phyloP scores from a whole-genome alignment of 1,140 invertebrate genomes.

The Orius laevigatus region DNA sequence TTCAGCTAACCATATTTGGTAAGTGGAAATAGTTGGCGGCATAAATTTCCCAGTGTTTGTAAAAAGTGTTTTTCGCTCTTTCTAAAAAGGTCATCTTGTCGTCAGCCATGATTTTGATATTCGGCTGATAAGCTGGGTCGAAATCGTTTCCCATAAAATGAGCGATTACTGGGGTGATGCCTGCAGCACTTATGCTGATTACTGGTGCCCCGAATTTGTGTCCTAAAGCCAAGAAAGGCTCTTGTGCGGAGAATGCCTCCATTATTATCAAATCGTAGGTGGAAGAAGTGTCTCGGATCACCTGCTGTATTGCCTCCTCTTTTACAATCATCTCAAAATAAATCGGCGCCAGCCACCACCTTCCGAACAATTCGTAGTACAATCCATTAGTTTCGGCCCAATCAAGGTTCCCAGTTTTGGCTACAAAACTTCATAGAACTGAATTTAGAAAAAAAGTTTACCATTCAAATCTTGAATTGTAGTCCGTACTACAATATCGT shows the following conservation, averaged over 20 bases:
- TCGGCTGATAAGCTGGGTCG: conserved; percentile 32
- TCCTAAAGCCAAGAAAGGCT: conserved; percentile 23
- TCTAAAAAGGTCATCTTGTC: conserved; percentile 36
- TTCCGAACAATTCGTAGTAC: too few relatives aligned
- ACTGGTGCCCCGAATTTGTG: conserved; percentile 23
- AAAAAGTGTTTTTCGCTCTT: conserved; percentile 31
- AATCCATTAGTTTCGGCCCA: too few relatives aligned
- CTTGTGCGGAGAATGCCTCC: conserved; percentile 23
- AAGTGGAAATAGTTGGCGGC: background rate
- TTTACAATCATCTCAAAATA: background rate
- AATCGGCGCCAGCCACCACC: too few relatives aligned
- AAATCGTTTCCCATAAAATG: conserved; percentile 10
- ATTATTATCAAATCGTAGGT: conserved; percentile 24
- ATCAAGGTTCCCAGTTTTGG: too few relatives aligned
- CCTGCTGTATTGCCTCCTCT: conserved; percentile 5
- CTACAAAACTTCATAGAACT: too few relatives aligned
- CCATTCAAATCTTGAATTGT: conserved; percentile 6
- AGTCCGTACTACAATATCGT: conserved; percentile 14
- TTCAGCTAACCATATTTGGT: conserved; percentile 6
- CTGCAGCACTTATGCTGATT: conserved; percentile 14
- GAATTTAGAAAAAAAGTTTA: too few relatives aligned
- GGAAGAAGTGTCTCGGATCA: conserved; percentile 8
- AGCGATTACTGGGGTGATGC: background rate
- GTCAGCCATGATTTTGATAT: conserved; percentile 29
- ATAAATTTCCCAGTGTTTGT: background rate